Percentiles rank a stretch among this genome's conserved stretches.
Conservation (phyloP, 2,113 vertebrate genomes). For the Sarotherodon lohbergeri region DNA sequence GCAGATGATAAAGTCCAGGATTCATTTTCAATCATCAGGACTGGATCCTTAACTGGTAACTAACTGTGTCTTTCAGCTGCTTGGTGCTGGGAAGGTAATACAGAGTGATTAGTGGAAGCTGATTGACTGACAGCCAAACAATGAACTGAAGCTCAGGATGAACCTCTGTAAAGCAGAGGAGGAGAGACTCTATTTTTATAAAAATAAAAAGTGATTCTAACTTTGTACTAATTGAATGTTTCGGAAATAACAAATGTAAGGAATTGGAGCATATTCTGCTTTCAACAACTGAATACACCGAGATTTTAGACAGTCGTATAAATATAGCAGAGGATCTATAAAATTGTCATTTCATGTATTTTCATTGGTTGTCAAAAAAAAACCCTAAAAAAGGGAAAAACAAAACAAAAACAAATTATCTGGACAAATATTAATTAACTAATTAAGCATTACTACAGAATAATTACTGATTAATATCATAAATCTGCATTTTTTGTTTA, state of each 20-base stretch:
- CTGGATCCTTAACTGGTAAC: not conserved
- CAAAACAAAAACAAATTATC: not conserved
- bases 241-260: fast-evolving
- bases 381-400: fast-evolving
- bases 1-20: not conserved
- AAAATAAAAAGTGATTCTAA: not conserved
- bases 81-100: not conserved
- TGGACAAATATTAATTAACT: not conserved
- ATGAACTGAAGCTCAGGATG: not conserved
- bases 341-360: not conserved
- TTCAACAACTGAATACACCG: not conserved
- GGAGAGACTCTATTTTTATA: not conserved
- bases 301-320: not conserved
- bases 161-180: not conserved
- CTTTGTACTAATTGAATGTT: not conserved
- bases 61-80: not conserved
- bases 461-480: not conserved
- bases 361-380: not conserved
- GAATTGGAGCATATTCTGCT: not conserved
- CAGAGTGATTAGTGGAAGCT: not conserved
- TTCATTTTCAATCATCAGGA: not conserved
- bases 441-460: not conserved
- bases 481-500: not conserved
- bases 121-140: not conserved
- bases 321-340: not conserved